Evolutionary conservation across 1,140 invertebrate species (phyloP).

Genomic region (Drosophila albomicans): DNA sequence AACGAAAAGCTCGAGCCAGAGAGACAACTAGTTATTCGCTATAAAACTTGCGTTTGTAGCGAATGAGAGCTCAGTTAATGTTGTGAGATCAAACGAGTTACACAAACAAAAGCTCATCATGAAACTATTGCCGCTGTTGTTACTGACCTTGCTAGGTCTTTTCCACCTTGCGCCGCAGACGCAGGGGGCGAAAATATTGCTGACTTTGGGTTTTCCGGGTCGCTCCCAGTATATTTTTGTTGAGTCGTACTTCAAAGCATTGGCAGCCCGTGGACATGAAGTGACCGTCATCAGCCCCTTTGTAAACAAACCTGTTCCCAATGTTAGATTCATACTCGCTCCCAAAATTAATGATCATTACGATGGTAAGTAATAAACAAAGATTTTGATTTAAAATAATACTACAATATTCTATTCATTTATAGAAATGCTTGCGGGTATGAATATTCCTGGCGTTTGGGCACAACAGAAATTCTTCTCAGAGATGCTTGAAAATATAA

Average conservation of each 20-base stretch:
- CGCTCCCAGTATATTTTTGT: conserved; percentile 87
- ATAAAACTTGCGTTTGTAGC: not conserved
- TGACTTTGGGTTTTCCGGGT: conserved; percentile 85
- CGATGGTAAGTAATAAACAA: conserved; percentile 75
- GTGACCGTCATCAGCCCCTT: conserved; percentile 85
- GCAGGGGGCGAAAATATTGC: conserved; percentile 69
- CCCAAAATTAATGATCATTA: conserved; percentile 34
- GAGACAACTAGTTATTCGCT: not conserved
- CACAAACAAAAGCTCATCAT: conserved; percentile 19
- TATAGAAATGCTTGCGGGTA: conserved; percentile 21
- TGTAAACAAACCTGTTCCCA: conserved; percentile 68
- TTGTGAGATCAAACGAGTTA: conserved; percentile 1
- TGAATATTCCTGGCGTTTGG: conserved; percentile 57
- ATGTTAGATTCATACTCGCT: conserved; percentile 79
- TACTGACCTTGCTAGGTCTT: conserved; percentile 37
- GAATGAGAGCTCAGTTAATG: conserved; percentile 16
- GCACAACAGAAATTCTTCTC: conserved; percentile 69
- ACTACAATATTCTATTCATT: not conserved
- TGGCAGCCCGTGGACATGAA: conserved; percentile 86
- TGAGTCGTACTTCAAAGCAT: conserved; percentile 85
- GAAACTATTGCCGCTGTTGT: conserved; percentile 26
- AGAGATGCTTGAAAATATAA: not conserved
- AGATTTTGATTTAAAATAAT: conserved; percentile 8
- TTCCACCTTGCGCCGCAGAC: conserved; percentile 21
- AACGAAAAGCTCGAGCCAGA: conserved; percentile 3